Percentiles rank a stretch among this genome's conserved stretches.
Evolutionary conservation across 2,888 invertebrate genomes (phyloP).

Genomic region (Scaeva pyrastri): DNA sequence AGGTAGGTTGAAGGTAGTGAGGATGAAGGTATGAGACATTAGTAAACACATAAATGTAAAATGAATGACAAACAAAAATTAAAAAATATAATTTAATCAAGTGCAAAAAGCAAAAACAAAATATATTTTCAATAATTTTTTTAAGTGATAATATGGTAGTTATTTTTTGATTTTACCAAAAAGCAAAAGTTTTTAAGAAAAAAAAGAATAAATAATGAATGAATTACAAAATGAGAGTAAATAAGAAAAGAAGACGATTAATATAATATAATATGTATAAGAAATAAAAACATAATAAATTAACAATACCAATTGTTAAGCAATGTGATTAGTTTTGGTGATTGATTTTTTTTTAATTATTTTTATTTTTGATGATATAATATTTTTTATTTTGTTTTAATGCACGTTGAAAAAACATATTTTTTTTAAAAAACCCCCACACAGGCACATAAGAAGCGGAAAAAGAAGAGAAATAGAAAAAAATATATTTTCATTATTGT

Average conservation of each 20-base stretch:
- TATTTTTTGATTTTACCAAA: conserved; percentile 28
- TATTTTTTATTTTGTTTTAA: conserved; percentile 55
- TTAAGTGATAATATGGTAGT: conserved; percentile 19
- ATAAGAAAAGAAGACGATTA: conserved; percentile 35
- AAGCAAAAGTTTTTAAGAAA: conserved; percentile 25
- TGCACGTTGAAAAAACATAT: conserved; percentile 75
- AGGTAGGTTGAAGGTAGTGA: conserved; percentile 8
- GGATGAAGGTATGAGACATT: conserved; percentile 31
- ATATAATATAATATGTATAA: conserved; percentile 6
- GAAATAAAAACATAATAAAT: conserved; percentile 44
- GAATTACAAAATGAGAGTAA: conserved; percentile 50
- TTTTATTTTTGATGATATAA: conserved; percentile 50
- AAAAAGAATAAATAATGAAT: conserved; percentile 33
- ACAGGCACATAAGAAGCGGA: conserved; percentile 83
- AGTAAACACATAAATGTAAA: conserved; percentile 36
- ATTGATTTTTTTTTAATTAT: conserved; percentile 28
- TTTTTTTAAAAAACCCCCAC: conserved; percentile 81
- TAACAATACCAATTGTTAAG: conserved; percentile 64
- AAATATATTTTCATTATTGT: conserved; percentile 77
- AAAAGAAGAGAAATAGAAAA: conserved; percentile 83
- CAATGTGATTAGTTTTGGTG: conserved; percentile 68
- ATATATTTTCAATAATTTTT: conserved; percentile 17
- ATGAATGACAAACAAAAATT: conserved; percentile 32
- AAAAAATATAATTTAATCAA: conserved; percentile 64
- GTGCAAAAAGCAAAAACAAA: conserved; percentile 66